These are phyloP conservation scores for Thunnus thynnus DNA, from an alignment of 2,113 vertebrate genomes.

Conservation along the genomic window DNA sequence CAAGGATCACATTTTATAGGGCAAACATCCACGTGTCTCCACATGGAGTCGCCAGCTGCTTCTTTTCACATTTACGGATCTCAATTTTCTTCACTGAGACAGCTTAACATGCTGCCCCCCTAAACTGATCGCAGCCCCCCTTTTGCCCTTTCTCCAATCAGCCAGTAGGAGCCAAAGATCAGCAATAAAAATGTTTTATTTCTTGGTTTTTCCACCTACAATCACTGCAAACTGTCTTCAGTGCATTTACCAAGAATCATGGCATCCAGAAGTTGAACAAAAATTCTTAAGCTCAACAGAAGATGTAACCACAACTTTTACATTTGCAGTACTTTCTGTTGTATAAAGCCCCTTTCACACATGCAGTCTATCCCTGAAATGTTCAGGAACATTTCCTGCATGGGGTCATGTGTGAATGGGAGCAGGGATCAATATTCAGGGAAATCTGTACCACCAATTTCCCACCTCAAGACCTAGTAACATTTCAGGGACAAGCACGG, in stretches of 20 bases:
- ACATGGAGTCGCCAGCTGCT: slow-evolving; percentile 38
- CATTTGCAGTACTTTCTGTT: too few species aligned
- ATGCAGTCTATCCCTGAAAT: too few species aligned
- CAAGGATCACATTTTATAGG: not conserved
- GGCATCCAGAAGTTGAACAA: not conserved
- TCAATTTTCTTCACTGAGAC: not conserved
- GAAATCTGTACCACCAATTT: too few species aligned
- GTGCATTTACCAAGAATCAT: not conserved
- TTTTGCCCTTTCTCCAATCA: not conserved
- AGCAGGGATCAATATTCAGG: too few species aligned
- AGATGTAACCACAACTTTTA: too few species aligned
- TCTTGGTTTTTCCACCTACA: not conserved
- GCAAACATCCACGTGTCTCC: slow-evolving; percentile 11
- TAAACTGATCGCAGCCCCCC: not conserved
- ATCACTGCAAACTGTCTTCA: not conserved
- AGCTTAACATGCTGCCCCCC: not conserved
- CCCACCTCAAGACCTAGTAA: too few species aligned
- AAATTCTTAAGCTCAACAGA: not conserved
- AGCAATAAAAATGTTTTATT: not conserved
- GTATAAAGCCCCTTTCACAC: too few species aligned
- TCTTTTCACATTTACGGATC: not conserved
- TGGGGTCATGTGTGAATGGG: too few species aligned
- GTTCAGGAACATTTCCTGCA: too few species aligned
- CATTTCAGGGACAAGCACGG: too few species aligned
- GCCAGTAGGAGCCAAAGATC: not conserved